A percentile compares a stretch with the other conserved stretches of the same genome.
phyloP scores from a whole-genome alignment of 2,113 vertebrate species.

The Abramis brama region DNA sequence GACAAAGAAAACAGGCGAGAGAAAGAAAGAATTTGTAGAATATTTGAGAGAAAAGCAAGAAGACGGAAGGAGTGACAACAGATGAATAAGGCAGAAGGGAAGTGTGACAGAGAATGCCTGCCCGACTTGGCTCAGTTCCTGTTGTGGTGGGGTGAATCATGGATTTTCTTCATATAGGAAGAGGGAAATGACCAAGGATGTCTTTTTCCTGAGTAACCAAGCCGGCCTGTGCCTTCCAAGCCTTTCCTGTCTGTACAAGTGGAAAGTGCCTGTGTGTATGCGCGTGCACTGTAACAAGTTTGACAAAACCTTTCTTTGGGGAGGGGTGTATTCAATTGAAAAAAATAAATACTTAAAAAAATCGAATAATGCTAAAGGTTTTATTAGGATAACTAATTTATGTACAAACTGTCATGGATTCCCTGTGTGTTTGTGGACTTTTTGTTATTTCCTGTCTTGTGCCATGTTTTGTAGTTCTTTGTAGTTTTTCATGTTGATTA shows the following conservation, averaged over 20 bases:
- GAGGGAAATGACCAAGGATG: constrained; percentile 23
- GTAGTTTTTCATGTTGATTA: too few relatives aligned
- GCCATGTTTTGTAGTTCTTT: too few relatives aligned
- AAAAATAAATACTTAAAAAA: background rate
- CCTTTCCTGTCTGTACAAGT: constrained; percentile 20
- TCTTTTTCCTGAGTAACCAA: constrained; percentile 41
- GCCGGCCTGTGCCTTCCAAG: constrained; percentile 11
- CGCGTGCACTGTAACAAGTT: background rate
- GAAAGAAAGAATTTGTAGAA: background rate
- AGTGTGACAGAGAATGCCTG: constrained; percentile 4
- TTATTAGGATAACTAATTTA: background rate
- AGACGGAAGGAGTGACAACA: background rate
- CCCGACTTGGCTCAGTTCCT: constrained; percentile 9
- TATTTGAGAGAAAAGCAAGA: background rate
- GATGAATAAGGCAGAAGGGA: background rate
- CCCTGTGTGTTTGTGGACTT: too few relatives aligned
- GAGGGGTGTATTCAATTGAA: background rate
- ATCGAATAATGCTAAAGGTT: background rate
- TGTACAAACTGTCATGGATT: too few relatives aligned
- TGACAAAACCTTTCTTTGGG: background rate
- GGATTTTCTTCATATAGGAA: constrained; percentile 9
- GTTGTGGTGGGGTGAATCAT: background rate
- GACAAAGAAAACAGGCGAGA: background rate
- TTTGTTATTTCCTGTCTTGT: too few relatives aligned
- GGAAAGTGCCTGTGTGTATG: background rate